A percentile compares a stretch with the other conserved stretches of the same genome.
These are phyloP conservation scores for Plectrocnemia conspersa DNA, from an alignment of 1,140 invertebrate genomes.

Conservation along the genomic window DNA sequence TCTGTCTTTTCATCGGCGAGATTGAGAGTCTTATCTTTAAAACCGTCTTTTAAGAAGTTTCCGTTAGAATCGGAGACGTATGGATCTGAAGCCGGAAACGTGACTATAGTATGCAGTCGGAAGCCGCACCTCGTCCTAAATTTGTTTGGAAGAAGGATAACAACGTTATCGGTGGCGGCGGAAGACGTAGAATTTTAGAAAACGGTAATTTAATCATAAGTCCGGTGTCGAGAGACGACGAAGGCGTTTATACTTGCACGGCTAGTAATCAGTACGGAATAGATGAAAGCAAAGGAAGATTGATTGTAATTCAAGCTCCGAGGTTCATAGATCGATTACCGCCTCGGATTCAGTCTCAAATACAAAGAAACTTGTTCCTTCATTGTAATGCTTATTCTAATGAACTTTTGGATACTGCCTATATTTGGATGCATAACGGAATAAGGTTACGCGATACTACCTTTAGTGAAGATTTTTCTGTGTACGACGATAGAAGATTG, in stretches of 20 bases:
- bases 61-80: constrained; percentile 85
- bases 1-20: constrained; percentile 84
- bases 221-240: constrained; percentile 80
- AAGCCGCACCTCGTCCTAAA: constrained; percentile 85
- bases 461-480: constrained; percentile 41
- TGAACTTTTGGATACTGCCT: constrained; percentile 79
- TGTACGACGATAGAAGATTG: constrained; percentile 43
- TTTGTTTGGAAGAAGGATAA: constrained; percentile 92
- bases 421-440: constrained; percentile 87
- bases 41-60: constrained; percentile 85
- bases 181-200: constrained; percentile 71
- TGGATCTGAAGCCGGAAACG: constrained; percentile 85
- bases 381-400: constrained; percentile 78
- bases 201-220: constrained; percentile 83
- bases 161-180: constrained; percentile 71
- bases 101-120: constrained; percentile 87
- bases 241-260: constrained; percentile 82
- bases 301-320: constrained; percentile 79
- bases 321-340: constrained; percentile 64
- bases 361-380: constrained; percentile 67
- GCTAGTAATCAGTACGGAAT: constrained; percentile 79
- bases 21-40: constrained; percentile 78
- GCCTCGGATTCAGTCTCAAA: constrained; percentile 59
- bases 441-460: constrained; percentile 65
- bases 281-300: constrained; percentile 72